phyloP scores from a whole-genome alignment of 2,888 invertebrate genomes.

The Meganola albula region DNA sequence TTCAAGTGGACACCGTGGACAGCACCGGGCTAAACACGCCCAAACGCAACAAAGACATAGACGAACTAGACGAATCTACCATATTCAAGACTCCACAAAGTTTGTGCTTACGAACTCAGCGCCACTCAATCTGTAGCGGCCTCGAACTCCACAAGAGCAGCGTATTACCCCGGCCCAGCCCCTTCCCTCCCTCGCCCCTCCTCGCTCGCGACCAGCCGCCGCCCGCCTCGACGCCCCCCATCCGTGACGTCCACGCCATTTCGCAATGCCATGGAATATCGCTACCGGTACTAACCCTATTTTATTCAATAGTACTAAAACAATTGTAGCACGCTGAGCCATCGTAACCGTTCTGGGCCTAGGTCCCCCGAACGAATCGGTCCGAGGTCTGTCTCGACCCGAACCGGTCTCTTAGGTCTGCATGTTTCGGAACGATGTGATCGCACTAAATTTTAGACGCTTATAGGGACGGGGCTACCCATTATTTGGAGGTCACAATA shows the following conservation, averaged over 20 bases:
- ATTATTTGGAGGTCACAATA: slow-evolving; percentile 20
- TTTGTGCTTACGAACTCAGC: slow-evolving; percentile 53
- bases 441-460: slow-evolving; percentile 38
- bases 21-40: slow-evolving; percentile 56
- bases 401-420: slow-evolving; percentile 39
- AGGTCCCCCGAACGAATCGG: slow-evolving; percentile 28
- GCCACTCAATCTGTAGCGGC: slow-evolving; percentile 58
- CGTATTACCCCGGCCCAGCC: slow-evolving; percentile 19
- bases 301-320: slow-evolving; percentile 72
- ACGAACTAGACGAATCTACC: slow-evolving; percentile 61
- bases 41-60: slow-evolving; percentile 38
- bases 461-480: slow-evolving; percentile 41
- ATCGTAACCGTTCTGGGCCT: slow-evolving; percentile 37
- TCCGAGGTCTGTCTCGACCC: slow-evolving; percentile 21
- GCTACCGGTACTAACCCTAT: slow-evolving; percentile 79
- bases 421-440: slow-evolving; percentile 38
- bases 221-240: slow-evolving; percentile 61
- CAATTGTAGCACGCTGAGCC: slow-evolving; percentile 53
- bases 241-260: slow-evolving; percentile 69
- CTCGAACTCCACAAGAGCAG: slow-evolving; percentile 36
- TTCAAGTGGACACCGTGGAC: slow-evolving; percentile 69
- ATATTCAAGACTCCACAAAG: slow-evolving; percentile 68
- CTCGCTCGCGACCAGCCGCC: slow-evolving; percentile 55
- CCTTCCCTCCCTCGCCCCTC: slow-evolving; percentile 34
- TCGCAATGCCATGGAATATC: slow-evolving; percentile 75